phyloP scores from a whole-genome alignment of 2,797 vertebrate genomes.

The Silurus aristotelis region DNA sequence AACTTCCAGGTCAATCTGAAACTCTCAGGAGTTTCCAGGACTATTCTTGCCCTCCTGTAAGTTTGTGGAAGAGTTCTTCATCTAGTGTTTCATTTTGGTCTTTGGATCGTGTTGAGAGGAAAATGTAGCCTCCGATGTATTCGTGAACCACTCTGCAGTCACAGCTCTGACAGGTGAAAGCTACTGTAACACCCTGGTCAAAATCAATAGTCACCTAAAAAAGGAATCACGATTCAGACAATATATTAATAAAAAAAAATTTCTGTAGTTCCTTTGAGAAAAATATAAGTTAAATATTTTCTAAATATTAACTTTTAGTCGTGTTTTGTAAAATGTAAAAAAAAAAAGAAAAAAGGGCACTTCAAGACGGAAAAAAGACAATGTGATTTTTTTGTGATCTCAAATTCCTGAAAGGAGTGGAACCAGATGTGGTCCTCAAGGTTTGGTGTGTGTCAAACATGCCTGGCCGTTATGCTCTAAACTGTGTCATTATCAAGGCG shows the following conservation, averaged over 20 bases:
- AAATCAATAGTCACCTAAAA: conserved; percentile 94
- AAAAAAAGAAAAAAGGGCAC: background rate
- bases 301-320: background rate
- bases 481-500: background rate
- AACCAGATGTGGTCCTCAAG: conserved; percentile 5
- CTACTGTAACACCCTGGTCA: conserved; percentile 88
- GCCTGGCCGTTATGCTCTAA: background rate
- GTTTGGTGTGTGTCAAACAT: background rate
- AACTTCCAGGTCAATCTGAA: background rate
- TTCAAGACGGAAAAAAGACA: background rate
- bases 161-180: conserved; percentile 88
- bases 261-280: background rate
- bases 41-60: conserved; percentile 95
- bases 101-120: conserved; percentile 95
- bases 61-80: conserved; percentile 95
- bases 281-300: background rate
- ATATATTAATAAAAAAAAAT: background rate
- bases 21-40: background rate
- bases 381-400: background rate
- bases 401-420: background rate
- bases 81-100: conserved; percentile 95
- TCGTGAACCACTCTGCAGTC: conserved; percentile 96
- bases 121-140: conserved; percentile 97
- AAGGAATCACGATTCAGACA: conserved; percentile 18
- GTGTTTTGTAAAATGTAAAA: background rate